phyloP scores from a whole-genome alignment of 2,888 invertebrate species.

The Agonopterix subpropinquella region DNA sequence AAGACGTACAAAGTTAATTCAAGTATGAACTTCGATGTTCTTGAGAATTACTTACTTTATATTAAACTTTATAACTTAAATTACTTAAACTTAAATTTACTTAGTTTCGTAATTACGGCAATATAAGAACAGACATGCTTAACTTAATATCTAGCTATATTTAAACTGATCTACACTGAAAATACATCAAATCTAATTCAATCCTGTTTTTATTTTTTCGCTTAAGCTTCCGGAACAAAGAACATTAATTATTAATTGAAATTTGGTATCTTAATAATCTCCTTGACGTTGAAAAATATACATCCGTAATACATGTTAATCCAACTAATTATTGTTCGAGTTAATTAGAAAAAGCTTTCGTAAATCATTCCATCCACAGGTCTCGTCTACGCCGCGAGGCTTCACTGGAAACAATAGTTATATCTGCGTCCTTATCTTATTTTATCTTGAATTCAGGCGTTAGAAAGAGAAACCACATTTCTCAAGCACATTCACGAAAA shows the following conservation, averaged over 20 bases:
- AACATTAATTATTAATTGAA: conserved; percentile 35
- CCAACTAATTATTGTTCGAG: conserved; percentile 60
- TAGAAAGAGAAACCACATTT: conserved; percentile 47
- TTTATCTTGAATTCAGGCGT: conserved; percentile 20
- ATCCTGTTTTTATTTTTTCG: background rate
- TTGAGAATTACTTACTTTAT: too few species aligned
- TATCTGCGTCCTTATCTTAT: conserved; percentile 46
- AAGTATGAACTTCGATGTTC: too few species aligned
- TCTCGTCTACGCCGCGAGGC: conserved; percentile 51
- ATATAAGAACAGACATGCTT: too few species aligned
- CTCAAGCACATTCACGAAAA: conserved; percentile 48
- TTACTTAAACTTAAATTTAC: too few species aligned
- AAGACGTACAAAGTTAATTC: too few species aligned
- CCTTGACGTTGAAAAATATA: conserved; percentile 50
- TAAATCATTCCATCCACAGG: conserved; percentile 63
- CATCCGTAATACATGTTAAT: conserved; percentile 59
- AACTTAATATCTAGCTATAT: too few species aligned
- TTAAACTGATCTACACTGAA: too few species aligned
- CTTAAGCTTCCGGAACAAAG: conserved; percentile 29
- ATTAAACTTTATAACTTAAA: too few species aligned
- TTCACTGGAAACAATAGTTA: conserved; percentile 49
- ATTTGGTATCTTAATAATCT: conserved; percentile 41
- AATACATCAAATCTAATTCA: too few species aligned
- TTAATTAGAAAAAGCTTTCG: conserved; percentile 61
- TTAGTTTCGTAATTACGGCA: too few species aligned